A percentile compares a stretch with the other conserved stretches of the same genome.
These are phyloP conservation scores for Enteromius mattozi DNA, from an alignment of 2,797 vertebrate species.

Conservation along the genomic window DNA sequence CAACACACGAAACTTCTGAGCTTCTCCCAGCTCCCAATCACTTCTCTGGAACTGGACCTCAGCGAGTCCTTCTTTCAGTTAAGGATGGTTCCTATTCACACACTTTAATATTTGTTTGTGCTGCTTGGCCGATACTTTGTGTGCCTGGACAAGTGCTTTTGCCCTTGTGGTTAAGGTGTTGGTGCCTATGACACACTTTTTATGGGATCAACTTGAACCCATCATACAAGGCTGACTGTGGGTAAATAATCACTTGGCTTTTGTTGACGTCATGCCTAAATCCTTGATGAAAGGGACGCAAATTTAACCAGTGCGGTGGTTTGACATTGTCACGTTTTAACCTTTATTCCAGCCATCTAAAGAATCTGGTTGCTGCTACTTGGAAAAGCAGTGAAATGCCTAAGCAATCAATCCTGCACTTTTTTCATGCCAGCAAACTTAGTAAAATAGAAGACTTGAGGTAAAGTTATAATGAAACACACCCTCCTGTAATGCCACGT, in stretches of 20 bases:
- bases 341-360: not conserved
- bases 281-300: not conserved
- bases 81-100: not conserved
- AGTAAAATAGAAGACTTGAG: not conserved
- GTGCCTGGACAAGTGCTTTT: constrained; percentile 15
- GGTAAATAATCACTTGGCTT: not conserved
- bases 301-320: not conserved
- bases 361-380: not conserved
- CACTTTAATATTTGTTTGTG: constrained; percentile 13
- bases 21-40: not conserved
- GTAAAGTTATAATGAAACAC: not conserved
- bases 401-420: not conserved
- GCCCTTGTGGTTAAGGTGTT: constrained; percentile 4
- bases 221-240: not conserved
- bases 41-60: not conserved
- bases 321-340: not conserved
- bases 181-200: constrained; percentile 13
- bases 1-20: constrained; percentile 69
- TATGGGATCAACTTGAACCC: constrained; percentile 1
- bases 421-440: not conserved
- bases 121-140: not conserved
- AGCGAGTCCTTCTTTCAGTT: not conserved
- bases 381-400: not conserved
- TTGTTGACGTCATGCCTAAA: not conserved
- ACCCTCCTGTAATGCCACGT: not conserved